phyloP scores from a whole-genome alignment of 2,888 invertebrate genomes.

The Dorcus parallelipipedus region DNA sequence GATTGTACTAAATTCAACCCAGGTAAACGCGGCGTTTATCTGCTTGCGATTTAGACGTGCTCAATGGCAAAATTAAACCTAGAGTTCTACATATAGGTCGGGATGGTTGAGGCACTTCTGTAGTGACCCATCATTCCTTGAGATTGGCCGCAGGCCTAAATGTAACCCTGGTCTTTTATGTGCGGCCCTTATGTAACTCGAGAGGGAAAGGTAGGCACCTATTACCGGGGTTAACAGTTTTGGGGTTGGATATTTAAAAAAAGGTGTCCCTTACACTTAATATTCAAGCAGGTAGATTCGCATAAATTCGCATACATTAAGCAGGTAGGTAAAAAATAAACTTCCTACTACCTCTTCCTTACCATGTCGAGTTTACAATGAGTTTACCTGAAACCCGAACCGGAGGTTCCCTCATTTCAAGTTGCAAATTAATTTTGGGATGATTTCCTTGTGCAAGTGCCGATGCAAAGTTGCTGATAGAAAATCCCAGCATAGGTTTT shows the following conservation, averaged over 20 bases:
- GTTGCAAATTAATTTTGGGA: constrained; percentile 26
- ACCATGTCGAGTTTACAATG: constrained; percentile 27
- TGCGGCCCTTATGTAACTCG: constrained; percentile 16
- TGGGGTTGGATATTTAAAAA: constrained; percentile 43
- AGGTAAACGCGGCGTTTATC: constrained; percentile 1
- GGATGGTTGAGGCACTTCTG: not conserved
- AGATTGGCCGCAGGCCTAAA: constrained; percentile 21
- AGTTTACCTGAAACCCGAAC: not conserved
- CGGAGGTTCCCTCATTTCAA: not conserved
- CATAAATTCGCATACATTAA: constrained; percentile 50
- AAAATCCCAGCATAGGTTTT: constrained; percentile 27
- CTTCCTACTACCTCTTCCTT: constrained; percentile 36
- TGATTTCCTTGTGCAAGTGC: constrained; percentile 30
- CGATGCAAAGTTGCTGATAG: constrained; percentile 24
- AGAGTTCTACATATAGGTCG: constrained; percentile 1
- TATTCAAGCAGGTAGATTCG: constrained; percentile 51
- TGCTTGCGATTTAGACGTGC: not conserved
- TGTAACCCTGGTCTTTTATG: constrained; percentile 12
- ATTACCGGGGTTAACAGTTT: constrained; percentile 17
- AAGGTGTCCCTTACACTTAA: constrained; percentile 52
- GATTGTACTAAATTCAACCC: constrained; percentile 17
- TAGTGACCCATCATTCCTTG: constrained; percentile 27
- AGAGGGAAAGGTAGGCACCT: constrained; percentile 24
- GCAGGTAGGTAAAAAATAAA: constrained; percentile 49
- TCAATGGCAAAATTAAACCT: constrained; percentile 7